A percentile compares a stretch with the other conserved stretches of the same genome.
These are phyloP conservation scores for Frankliniella intonsa DNA, from an alignment of 2,888 invertebrate species.

Conservation along the genomic window DNA sequence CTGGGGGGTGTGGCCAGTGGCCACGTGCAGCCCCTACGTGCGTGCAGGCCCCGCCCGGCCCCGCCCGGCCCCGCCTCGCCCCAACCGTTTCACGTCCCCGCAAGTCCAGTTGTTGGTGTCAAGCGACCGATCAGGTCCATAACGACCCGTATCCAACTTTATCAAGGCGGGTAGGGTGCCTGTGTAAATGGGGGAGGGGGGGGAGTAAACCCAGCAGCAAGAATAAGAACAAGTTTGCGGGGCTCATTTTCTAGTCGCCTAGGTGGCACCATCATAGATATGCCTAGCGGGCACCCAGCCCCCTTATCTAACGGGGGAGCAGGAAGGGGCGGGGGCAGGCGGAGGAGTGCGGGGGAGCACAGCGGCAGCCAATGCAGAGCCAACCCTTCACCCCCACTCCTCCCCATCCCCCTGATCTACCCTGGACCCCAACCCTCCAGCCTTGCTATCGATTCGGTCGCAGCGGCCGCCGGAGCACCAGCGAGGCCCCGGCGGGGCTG, in stretches of 20 bases:
- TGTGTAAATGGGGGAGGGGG: neutral
- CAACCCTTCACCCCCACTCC: neutral
- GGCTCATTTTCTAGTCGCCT: neutral
- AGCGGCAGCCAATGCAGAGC: conserved; percentile 10
- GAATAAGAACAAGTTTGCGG: neutral
- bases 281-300: neutral
- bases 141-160: neutral
- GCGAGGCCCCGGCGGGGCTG: neutral
- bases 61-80: neutral
- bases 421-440: conserved; percentile 10
- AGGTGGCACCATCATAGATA: neutral
- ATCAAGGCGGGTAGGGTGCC: neutral
- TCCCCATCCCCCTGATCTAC: neutral
- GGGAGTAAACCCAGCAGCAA: neutral
- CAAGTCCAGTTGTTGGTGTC: neutral
- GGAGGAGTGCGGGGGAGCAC: neutral
- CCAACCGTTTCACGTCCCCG: neutral
- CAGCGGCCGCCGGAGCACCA: neutral
- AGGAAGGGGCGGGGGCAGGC: neutral
- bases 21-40: neutral
- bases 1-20: neutral
- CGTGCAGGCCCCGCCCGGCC: neutral
- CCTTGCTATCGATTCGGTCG: conserved; percentile 6
- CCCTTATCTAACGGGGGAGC: neutral
- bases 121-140: neutral